phyloP scores from a whole-genome alignment of 2,113 vertebrate species.

The Microcebus ravelobensis region DNA sequence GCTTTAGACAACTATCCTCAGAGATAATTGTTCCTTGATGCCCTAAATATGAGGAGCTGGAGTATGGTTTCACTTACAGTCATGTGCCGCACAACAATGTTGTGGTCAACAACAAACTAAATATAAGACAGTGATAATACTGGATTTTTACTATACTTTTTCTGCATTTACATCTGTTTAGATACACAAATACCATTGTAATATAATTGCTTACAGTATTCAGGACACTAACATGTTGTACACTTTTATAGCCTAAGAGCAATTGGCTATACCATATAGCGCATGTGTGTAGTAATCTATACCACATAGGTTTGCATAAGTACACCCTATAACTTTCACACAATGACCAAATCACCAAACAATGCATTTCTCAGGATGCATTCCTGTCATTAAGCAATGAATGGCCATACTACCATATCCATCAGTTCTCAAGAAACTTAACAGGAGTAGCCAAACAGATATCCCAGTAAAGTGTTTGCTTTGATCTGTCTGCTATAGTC shows the following conservation, averaged over 20 bases:
- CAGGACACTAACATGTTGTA: background rate
- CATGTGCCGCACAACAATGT: background rate
- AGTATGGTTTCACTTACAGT: background rate
- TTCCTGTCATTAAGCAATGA: background rate
- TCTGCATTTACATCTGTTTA: background rate
- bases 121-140: background rate
- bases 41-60: background rate
- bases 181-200: background rate
- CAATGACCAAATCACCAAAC: background rate
- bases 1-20: background rate
- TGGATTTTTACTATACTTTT: background rate
- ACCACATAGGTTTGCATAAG: background rate
- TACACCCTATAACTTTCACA: background rate
- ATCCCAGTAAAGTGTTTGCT: background rate
- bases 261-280: background rate
- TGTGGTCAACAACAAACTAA: background rate
- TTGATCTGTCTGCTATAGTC: background rate
- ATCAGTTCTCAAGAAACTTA: conserved; percentile 32
- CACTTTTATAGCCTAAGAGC: background rate
- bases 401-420: background rate
- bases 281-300: background rate
- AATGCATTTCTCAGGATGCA: background rate
- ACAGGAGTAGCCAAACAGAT: background rate
- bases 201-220: background rate
- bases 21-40: background rate